Percentiles rank a stretch among this genome's conserved stretches.
Conservation (phyloP, 2,113 vertebrate genomes). For the Sialia sialis region DNA sequence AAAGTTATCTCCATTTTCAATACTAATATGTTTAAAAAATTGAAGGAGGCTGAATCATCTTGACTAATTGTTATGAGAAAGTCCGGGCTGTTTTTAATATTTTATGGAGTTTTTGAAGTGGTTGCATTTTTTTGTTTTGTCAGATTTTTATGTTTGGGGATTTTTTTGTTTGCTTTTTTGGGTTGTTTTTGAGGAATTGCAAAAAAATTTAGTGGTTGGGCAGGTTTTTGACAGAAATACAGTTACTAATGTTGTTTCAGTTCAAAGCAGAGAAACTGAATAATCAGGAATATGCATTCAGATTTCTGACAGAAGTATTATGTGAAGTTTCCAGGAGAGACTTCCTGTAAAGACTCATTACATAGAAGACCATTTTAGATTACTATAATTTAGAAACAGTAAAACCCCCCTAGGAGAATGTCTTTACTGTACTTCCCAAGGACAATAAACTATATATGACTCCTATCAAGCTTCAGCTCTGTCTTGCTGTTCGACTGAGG, state of each 20-base stretch:
- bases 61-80: not conserved
- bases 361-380: not conserved
- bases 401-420: not conserved
- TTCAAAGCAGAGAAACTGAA: not conserved
- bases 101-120: not conserved
- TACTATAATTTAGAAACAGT: not conserved
- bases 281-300: not conserved
- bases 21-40: not conserved
- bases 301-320: not conserved
- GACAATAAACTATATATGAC: too few relatives aligned
- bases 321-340: not conserved
- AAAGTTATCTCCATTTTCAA: not conserved
- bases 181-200: not conserved
- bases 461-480: not conserved
- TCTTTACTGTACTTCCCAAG: not conserved
- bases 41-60: not conserved
- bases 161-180: not conserved
- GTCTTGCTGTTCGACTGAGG: not conserved
- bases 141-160: rapidly evolving
- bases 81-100: not conserved
- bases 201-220: not conserved
- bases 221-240: not conserved
- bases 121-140: not conserved
- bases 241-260: not conserved
- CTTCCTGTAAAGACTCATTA: not conserved